phyloP scores from a whole-genome alignment of 2,888 invertebrate species.

The Zootermopsis nevadensis region DNA sequence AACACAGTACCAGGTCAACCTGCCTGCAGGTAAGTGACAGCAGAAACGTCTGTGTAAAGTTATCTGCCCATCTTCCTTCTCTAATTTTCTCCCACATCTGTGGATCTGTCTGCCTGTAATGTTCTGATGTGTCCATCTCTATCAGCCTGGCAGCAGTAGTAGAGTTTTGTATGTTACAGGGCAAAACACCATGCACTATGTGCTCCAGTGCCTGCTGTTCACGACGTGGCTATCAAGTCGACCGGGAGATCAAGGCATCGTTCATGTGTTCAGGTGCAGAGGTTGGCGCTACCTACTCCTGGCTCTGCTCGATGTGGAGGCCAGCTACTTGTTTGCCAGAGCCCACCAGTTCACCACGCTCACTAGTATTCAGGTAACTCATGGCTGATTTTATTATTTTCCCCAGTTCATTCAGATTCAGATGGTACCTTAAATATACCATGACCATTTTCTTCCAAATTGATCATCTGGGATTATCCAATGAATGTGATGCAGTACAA shows the following conservation, averaged over 20 bases:
- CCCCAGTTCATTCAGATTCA: no score
- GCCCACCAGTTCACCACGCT: constrained; percentile 82
- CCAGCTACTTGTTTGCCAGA: constrained; percentile 82
- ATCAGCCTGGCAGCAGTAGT: no score
- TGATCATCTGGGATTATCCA: no score
- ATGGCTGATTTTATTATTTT: no score
- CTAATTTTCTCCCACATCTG: not conserved
- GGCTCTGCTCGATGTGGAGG: constrained; percentile 86
- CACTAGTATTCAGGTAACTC: constrained; percentile 75
- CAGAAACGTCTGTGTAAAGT: no score
- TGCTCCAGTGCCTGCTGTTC: constrained; percentile 80
- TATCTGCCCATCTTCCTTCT: constrained; percentile 44
- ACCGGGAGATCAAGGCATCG: constrained; percentile 70
- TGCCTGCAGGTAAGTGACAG: constrained; percentile 76
- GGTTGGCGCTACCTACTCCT: constrained; percentile 84
- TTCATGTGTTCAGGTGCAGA: constrained; percentile 73
- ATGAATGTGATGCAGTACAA: no score
- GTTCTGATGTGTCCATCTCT: no score
- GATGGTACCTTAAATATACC: no score
- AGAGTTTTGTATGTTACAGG: constrained; percentile 62
- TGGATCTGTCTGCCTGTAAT: no score
- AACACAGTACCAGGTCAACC: constrained; percentile 75
- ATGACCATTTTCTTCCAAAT: no score
- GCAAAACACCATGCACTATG: constrained; percentile 84
- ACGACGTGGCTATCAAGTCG: constrained; percentile 81